Evolutionary conservation across 2,888 invertebrate genomes (phyloP).

Genomic region (Phengaris alcon): DNA sequence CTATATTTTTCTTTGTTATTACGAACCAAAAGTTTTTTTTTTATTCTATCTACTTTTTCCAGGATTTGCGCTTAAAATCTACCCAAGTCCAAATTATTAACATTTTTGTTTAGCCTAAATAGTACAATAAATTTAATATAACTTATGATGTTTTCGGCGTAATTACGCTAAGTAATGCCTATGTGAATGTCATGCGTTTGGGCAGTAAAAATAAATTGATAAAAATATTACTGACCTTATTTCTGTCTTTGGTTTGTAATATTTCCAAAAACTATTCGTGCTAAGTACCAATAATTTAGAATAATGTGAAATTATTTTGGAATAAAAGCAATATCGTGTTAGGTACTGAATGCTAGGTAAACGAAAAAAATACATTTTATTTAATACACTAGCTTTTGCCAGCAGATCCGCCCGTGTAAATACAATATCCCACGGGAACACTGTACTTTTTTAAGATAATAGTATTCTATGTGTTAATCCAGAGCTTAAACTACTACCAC

Average conservation of each 20-base stretch:
- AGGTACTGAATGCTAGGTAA: neutral
- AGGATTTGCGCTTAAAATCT: neutral
- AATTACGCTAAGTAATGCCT: slow-evolving; percentile 15
- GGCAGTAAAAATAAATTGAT: slow-evolving; percentile 24
- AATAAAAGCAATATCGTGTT: slow-evolving; percentile 12
- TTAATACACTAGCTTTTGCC: neutral
- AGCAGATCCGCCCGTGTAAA: no score
- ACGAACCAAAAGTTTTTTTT: no score
- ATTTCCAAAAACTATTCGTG: slow-evolving; percentile 19
- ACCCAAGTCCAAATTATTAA: no score
- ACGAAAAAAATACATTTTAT: neutral
- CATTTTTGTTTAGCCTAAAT: neutral
- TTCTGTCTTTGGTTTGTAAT: slow-evolving; percentile 21
- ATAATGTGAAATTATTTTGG: neutral
- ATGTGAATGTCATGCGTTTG: slow-evolving; percentile 18
- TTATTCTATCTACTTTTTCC: no score
- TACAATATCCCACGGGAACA: no score
- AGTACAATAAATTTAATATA: neutral
- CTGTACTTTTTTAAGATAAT: no score
- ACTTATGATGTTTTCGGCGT: slow-evolving; percentile 9
- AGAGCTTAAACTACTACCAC: no score
- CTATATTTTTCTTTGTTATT: no score
- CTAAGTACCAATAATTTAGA: slow-evolving; percentile 17
- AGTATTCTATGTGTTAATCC: no score
- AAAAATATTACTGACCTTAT: slow-evolving; percentile 26